Percentiles rank a stretch among this genome's conserved stretches.
Evolutionary conservation across 1,140 invertebrate species (phyloP).

Genomic region (Caenorhabditis tropicalis): DNA sequence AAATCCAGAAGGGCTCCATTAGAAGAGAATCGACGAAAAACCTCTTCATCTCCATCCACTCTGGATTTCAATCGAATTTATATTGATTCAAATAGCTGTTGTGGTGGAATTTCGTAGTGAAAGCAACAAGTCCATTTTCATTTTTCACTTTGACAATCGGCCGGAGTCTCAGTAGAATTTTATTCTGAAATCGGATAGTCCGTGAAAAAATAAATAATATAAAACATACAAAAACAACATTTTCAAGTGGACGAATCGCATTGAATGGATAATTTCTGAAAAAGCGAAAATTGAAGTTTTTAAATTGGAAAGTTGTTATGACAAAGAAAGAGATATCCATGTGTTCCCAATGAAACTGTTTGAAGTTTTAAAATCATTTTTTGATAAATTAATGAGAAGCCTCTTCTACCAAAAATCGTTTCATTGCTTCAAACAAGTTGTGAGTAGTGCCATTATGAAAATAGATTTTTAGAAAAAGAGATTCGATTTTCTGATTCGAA

Average conservation of each 20-base stretch:
- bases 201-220: neutral
- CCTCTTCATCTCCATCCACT: constrained; percentile 4
- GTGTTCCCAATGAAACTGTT: no score
- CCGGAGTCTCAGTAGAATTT: constrained; percentile 11
- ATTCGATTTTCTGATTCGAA: no score
- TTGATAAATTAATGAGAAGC: no score
- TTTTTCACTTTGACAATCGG: neutral
- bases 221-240: neutral
- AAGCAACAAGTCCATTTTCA: neutral
- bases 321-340: no score
- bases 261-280: constrained; percentile 30
- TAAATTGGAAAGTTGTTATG: no score
- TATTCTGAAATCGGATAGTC: neutral
- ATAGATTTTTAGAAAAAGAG: no score
- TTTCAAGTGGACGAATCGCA: neutral
- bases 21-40: neutral
- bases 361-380: no score
- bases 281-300: neutral
- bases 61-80: constrained; percentile 30
- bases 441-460: no score
- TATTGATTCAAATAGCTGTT: neutral
- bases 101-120: neutral
- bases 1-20: neutral
- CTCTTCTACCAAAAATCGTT: no score
- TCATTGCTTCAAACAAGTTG: no score